Percentiles rank a stretch among this genome's conserved stretches.
Conservation (phyloP, 2,113 vertebrate genomes). For the Gymnogyps californianus region DNA sequence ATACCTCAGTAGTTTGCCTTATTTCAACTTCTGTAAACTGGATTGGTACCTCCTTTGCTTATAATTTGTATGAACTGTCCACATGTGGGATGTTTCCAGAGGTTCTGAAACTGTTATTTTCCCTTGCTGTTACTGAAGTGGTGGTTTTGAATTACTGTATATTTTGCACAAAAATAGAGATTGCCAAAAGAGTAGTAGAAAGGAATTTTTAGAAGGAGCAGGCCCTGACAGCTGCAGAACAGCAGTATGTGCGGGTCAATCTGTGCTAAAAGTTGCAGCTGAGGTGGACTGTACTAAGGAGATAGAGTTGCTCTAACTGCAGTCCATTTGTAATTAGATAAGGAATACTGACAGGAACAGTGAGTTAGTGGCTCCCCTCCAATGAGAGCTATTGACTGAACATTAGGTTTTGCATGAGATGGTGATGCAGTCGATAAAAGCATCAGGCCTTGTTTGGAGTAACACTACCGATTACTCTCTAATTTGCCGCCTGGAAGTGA, state of each 20-base stretch:
- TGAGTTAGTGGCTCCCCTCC: slow-evolving; percentile 71
- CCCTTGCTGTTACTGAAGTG: background rate
- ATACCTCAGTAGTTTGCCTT: background rate
- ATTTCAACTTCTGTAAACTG: background rate
- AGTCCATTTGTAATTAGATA: slow-evolving; percentile 75
- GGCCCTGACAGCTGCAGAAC: background rate
- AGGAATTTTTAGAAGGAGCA: background rate
- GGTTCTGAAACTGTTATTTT: background rate
- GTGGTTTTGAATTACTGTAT: background rate
- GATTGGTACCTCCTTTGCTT: background rate
- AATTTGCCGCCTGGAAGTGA: slow-evolving; percentile 76
- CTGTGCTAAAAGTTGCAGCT: slow-evolving; percentile 4
- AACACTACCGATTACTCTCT: slow-evolving; percentile 62
- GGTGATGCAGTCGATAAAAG: slow-evolving; percentile 75
- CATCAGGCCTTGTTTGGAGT: slow-evolving; percentile 71
- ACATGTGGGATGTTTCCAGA: background rate
- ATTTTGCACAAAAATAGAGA: background rate
- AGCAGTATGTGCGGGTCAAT: background rate
- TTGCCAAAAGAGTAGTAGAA: background rate
- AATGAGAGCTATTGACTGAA: slow-evolving; percentile 75
- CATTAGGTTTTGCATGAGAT: slow-evolving; percentile 70
- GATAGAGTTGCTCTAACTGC: slow-evolving; percentile 42
- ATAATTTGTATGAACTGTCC: background rate
- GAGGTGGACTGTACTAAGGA: background rate
- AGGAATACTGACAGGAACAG: slow-evolving; percentile 68